phyloP scores from a whole-genome alignment of 2,113 vertebrate genomes.

The Phyllopteryx taeniolatus region DNA sequence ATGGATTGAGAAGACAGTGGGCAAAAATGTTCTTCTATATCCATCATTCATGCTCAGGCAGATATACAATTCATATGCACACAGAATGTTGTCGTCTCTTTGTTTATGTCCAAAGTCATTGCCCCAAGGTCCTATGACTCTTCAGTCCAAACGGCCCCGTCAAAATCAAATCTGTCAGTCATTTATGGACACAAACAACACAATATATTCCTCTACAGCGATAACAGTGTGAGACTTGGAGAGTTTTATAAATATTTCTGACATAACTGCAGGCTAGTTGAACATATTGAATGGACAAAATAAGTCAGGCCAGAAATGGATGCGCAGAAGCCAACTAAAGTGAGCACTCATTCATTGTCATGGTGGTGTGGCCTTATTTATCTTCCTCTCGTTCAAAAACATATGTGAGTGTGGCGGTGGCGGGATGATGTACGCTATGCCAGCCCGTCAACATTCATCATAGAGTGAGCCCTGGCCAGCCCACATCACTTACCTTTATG shows the following conservation, averaged over 20 bases:
- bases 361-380: constrained; percentile 33
- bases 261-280: constrained; percentile 12
- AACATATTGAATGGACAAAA: neutral
- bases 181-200: constrained; percentile 34
- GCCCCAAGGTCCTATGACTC: constrained; percentile 55
- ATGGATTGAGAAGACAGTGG: constrained; percentile 20
- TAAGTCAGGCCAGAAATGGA: constrained; percentile 15
- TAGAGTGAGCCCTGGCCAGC: constrained; percentile 36
- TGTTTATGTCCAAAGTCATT: constrained; percentile 43
- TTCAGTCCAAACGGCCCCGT: constrained; percentile 36
- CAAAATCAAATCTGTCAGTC: constrained; percentile 48
- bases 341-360: constrained; percentile 34
- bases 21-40: constrained; percentile 18
- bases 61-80: constrained; percentile 3
- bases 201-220: constrained; percentile 24
- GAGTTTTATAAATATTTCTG: constrained; percentile 14
- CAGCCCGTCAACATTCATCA: constrained; percentile 61
- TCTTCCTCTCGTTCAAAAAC: constrained; percentile 46
- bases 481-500: constrained; percentile 69
- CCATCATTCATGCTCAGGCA: constrained; percentile 15
- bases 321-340: constrained; percentile 20
- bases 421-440: constrained; percentile 56
- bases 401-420: constrained; percentile 23
- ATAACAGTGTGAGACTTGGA: neutral
- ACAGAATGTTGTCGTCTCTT: constrained; percentile 3